Percentiles rank a stretch among this genome's conserved stretches.
Conservation (phyloP, 2,888 invertebrate genomes). For the Anoplius nigerrimus region DNA sequence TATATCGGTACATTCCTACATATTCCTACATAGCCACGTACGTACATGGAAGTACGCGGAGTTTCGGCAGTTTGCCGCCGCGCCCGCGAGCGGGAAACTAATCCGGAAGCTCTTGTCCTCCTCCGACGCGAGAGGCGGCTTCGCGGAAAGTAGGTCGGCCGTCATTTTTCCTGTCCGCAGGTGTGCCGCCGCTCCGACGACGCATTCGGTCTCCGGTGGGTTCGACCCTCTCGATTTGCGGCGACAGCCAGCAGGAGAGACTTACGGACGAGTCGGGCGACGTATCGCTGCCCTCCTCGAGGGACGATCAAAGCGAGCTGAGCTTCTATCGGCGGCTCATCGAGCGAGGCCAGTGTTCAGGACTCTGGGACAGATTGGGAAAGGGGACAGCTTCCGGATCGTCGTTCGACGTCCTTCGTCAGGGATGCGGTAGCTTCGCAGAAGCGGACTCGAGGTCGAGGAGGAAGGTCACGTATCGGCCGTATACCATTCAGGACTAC, state of each 20-base stretch:
- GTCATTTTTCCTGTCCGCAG: conserved; percentile 38
- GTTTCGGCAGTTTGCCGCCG: too few relatives aligned
- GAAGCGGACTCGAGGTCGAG: conserved; percentile 22
- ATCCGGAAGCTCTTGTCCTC: conserved; percentile 16
- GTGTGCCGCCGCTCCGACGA: conserved; percentile 44
- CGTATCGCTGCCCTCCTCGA: conserved; percentile 45
- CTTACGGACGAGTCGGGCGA: conserved; percentile 46
- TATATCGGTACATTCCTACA: too few relatives aligned
- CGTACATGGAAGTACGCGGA: too few relatives aligned
- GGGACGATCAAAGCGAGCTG: conserved; percentile 63
- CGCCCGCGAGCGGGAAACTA: neutral
- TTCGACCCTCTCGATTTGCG: conserved; percentile 65
- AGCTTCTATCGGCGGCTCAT: conserved; percentile 60
- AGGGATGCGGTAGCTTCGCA: neutral
- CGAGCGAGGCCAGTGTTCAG: conserved; percentile 29
- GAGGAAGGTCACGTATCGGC: conserved; percentile 47
- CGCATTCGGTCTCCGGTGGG: conserved; percentile 54
- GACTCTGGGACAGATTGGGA: conserved; percentile 23
- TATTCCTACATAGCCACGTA: too few relatives aligned
- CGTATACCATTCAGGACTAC: conserved; percentile 63
- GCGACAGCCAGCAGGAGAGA: conserved; percentile 57
- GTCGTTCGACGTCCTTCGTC: neutral
- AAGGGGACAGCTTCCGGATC: conserved; percentile 13
- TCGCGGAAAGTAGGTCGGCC: conserved; percentile 14
- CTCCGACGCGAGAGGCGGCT: too few relatives aligned